Base-by-base conservation (phyloP, 1,140 invertebrate genomes). In the Venturia canescens region DNA sequence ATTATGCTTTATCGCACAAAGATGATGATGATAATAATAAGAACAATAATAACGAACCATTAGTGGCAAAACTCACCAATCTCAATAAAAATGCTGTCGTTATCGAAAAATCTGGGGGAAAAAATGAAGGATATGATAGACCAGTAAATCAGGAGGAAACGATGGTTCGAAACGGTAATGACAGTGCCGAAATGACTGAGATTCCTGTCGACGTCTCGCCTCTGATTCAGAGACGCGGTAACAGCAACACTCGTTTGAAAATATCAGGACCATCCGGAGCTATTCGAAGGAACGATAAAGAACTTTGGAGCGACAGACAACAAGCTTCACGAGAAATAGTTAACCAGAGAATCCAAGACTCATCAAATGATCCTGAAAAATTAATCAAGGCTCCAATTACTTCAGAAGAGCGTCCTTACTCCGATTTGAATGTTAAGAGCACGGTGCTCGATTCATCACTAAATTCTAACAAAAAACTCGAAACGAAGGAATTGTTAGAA, bases 21-120 rank as follows among this genome's bases (percentile, higher is more conserved):
- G n/a, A n/a, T n/a, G n/a, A n/a, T n/a, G n/a, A n/a, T n/a, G n/a
- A 31, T 15, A 44, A 66, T 77, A 23, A 23, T 44, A 34, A 44
- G 3, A 16, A 69, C 23, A 63, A 76, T 31, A 29, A 69, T 60
- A 66, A 77, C 18, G 44, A 53, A 60, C 29, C 31, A 38, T 77
- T 26, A 7, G 26, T 21, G 11, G 29, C 13, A 53, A 53, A 29
- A 27, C 2, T 27, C 53, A 29, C 21, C 9, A 53, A 74, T 16
- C 21, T 13, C 1, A 38, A 70, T 70, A 3, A 44, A 44, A 44
- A 44, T 44, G 34, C 34, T 34, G 3, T 34, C 3, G 34, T 34
- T 3, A 21, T 3, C 9, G n/a, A 1, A 16, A 57, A n/a, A 16
- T 9, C 27, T 3, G 48, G 31, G 15, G 63, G 63, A 13, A 27